Evolutionary conservation across 2,888 invertebrate genomes (phyloP), one percentile per base, ranked within the genome.

Genomic region (Chymomyza amoena): DNA sequence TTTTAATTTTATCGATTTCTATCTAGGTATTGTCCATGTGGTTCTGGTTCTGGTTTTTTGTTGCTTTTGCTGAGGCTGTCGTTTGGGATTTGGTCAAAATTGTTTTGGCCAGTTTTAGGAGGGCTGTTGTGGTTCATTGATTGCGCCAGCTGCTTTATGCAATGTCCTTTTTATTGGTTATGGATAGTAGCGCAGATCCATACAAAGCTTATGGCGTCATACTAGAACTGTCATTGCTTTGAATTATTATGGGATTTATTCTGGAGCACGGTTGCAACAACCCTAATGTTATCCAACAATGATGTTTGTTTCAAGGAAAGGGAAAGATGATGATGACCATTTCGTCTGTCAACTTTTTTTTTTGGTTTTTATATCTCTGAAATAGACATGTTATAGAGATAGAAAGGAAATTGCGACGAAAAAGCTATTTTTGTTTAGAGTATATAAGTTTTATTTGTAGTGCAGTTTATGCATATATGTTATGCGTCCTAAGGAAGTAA

Each of bases 141-240:
- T 60, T n/a, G 57, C 39, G 39, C 50, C 51, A 69, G 64, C 57
- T 74, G 76, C 80, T 82, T 76, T 70, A 70, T 76, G 71, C 80
- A 83, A 87, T 84, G 75, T 76, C 78, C 51, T 70, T 83, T 87
- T 78, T 82, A 84, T 87, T 84, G 87, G 78, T 74, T 81, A 78
- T 75, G 85, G 80, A 66, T 72, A 73, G 56, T 56, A 56, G 59
- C 10, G 45, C 28, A 50, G 15, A 54, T 16, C 59, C 45, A 64
- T 39, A 10, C 57, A 28, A 50, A 20, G 25, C 13, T 39, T 68
- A 25, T 70, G 54, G 54, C 39, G 13, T 45, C 39, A 45, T 45
- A 10, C 39, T 10, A 13, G 1, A 13, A 45, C 10, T 45, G 39
- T 18, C 54, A 54, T 54, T 20, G 18, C 20, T 54, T 54, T 18